These are phyloP conservation scores for Eustalomyia histrio DNA, from an alignment of 2,888 invertebrate species.

Conservation along the genomic window DNA sequence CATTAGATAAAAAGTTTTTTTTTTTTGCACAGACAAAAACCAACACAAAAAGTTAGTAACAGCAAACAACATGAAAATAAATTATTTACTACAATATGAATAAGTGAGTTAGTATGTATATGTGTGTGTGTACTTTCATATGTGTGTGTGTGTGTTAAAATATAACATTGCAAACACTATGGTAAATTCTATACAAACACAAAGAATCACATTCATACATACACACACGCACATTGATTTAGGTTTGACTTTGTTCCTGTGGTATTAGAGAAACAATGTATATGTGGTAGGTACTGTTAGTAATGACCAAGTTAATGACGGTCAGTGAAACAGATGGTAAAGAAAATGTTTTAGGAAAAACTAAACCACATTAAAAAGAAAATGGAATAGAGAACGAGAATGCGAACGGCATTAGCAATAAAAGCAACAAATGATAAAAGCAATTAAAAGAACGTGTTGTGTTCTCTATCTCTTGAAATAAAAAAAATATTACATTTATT, in stretches of 20 bases:
- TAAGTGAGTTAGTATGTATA: not conserved
- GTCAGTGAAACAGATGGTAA: constrained; percentile 53
- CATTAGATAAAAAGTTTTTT: constrained; percentile 20
- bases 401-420: not conserved
- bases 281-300: constrained; percentile 37
- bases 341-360: constrained; percentile 33
- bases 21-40: not conserved
- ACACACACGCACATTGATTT: constrained; percentile 12
- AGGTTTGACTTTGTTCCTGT: constrained; percentile 36
- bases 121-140: not conserved
- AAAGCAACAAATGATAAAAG: constrained; percentile 59
- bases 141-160: not conserved
- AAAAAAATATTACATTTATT: not conserved
- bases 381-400: constrained; percentile 42
- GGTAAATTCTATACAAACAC: not conserved
- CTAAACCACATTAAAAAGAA: constrained; percentile 47
- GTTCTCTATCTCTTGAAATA: constrained; percentile 8
- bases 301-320: constrained; percentile 57
- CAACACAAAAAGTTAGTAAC: constrained; percentile 12
- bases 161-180: not conserved
- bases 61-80: constrained; percentile 34
- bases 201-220: not conserved
- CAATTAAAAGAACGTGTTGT: constrained; percentile 61
- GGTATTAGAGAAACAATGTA: constrained; percentile 6
- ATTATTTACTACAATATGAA: constrained; percentile 1